A percentile compares a stretch with the other conserved stretches of the same genome.
Conservation (phyloP, 1,140 invertebrate genomes). For the Schlechtendalia chinensis region DNA sequence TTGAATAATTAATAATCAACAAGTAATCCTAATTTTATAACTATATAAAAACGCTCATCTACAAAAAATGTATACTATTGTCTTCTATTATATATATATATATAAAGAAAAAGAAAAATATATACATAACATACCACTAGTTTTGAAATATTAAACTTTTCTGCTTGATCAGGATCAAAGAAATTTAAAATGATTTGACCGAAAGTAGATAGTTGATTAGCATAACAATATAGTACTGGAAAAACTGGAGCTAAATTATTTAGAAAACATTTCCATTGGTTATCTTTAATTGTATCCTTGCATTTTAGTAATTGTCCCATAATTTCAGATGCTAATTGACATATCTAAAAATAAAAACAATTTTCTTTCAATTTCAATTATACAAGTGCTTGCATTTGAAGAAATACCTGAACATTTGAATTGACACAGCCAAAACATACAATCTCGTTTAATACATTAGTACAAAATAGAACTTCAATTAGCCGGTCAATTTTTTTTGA, state of each 20-base stretch:
- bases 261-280: constrained; percentile 22
- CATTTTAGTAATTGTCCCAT: constrained; percentile 10
- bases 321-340: constrained; percentile 35
- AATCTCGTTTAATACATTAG: constrained; percentile 26
- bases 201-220: background rate
- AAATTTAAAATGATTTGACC: constrained; percentile 33
- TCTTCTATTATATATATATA: no score
- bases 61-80: background rate
- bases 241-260: constrained; percentile 24
- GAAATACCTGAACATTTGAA: constrained; percentile 7
- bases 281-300: background rate
- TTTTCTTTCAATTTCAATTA: background rate
- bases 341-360: constrained; percentile 4
- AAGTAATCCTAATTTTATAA: background rate
- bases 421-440: constrained; percentile 25
- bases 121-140: constrained; percentile 19
- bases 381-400: background rate
- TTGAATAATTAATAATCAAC: no score
- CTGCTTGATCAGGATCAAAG: constrained; percentile 34
- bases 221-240: constrained; percentile 8
- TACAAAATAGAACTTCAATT: constrained; percentile 9
- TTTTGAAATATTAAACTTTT: constrained; percentile 14
- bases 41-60: background rate
- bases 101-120: no score
- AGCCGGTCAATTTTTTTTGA: background rate